phyloP scores from a whole-genome alignment of 2,113 vertebrate genomes.

The Corynorhinus townsendii region DNA sequence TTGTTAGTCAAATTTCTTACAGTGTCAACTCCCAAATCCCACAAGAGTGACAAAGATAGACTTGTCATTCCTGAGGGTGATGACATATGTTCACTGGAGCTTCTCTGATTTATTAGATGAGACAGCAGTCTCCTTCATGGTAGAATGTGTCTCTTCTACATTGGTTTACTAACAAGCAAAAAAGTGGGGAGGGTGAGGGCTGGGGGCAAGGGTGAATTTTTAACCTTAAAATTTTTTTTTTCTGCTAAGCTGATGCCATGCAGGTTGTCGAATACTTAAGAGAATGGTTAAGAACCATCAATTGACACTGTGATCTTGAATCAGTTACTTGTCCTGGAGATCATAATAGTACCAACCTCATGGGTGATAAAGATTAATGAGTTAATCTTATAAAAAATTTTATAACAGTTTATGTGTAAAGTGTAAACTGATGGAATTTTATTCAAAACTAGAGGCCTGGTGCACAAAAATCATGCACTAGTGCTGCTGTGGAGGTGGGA shows the following conservation, averaged over 20 bases:
- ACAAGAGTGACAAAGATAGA: conserved; percentile 1
- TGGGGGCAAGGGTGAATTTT: background rate
- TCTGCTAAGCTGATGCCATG: background rate
- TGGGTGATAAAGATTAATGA: background rate
- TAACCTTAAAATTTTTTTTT: background rate
- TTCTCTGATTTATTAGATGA: background rate
- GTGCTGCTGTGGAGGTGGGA: too few species aligned
- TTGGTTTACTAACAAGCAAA: background rate
- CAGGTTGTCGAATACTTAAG: background rate
- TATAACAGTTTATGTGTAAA: background rate
- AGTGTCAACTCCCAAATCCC: background rate
- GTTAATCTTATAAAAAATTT: background rate
- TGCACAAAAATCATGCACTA: too few species aligned
- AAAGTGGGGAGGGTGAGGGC: background rate
- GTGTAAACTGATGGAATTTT: background rate
- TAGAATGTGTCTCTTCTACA: background rate
- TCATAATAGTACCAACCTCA: background rate
- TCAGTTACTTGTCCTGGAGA: background rate
- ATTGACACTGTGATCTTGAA: background rate
- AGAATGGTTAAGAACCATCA: background rate
- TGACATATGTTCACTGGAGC: background rate
- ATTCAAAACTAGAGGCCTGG: background rate
- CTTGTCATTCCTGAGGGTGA: background rate
- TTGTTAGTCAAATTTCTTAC: background rate
- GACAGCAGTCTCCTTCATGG: background rate